These are phyloP conservation scores for Altica lythri DNA, from an alignment of 2,888 invertebrate genomes.

Conservation along the genomic window DNA sequence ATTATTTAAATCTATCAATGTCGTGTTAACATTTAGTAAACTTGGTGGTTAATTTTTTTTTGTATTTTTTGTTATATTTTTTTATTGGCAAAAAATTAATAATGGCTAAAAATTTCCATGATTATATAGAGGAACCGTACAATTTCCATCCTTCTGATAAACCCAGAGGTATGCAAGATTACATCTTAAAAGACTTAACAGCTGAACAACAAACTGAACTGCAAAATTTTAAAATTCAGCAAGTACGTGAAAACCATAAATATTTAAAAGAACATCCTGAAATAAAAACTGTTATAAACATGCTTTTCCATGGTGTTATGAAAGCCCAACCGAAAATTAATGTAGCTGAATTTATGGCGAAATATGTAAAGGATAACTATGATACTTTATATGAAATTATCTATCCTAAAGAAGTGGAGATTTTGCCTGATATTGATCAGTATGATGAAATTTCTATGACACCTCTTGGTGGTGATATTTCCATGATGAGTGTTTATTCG, in stretches of 20 bases:
- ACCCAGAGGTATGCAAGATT: background rate
- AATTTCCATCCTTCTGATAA: background rate
- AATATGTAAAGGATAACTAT: constrained; percentile 3
- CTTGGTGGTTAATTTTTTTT: no score
- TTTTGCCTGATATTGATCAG: no score
- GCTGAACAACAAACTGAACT: background rate
- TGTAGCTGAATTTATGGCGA: background rate
- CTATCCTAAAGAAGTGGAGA: no score
- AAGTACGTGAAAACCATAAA: background rate
- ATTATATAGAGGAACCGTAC: background rate
- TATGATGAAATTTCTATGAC: no score
- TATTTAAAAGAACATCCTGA: constrained; percentile 15
- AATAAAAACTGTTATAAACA: constrained; percentile 7
- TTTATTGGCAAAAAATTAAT: background rate
- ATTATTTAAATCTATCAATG: no score
- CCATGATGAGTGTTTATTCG: no score
- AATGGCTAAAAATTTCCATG: constrained; percentile 14
- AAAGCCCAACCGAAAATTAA: constrained; percentile 14
- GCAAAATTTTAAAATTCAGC: constrained; percentile 1
- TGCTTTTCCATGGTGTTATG: constrained; percentile 1
- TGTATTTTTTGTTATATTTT: no score
- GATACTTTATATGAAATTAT: background rate
- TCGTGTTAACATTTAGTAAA: no score
- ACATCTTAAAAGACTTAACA: background rate
- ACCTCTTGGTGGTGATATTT: no score